Base-by-base conservation (phyloP, 2,113 vertebrate genomes). In the Mesocricetus auratus region DNA sequence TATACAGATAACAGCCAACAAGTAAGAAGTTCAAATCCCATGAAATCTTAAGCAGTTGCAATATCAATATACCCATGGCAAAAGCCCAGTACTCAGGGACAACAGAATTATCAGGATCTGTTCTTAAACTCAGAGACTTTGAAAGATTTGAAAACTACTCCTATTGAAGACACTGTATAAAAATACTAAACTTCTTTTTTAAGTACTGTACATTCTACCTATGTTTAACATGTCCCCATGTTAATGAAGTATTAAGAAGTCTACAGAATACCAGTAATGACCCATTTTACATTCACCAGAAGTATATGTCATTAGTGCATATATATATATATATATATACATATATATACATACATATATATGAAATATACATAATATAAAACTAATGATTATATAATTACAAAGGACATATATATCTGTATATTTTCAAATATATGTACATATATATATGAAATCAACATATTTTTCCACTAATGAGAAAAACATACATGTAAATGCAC, bases 81-180 rank as follows among this genome's bases (percentile, higher is more conserved):
- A 92, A 91, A 47, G 26, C 58, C 77, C 33, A 95, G 5, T 66
- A 77, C 12, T 71, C 77, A 90, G 53, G 4, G 69, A 93, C 12
- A 96, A 56, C 21, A 79, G 42, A 91, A 86, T 29, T 58, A 4
- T 66, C 5, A 36, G 77, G 83, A 68, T 0, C 91, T 3, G 8
- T 45, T 86, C 45, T 60, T 58, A 95, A 88, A n/a, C 24, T 60
- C 94, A 45, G 64, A 90, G 11, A 50, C 69, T 73, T 86, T 66
- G 88, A 69, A 94, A 97, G 36, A 81, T 45, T 81, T 93, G 79
- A 89, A 10, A 71, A 71, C 69, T 92, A 86, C 45, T 86, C 39
- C 24, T 77, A 39, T 66, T 68, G 91, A 95, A 90, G 77, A 73
- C 7, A 86, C 4, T 75, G 13, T 15, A 85, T 7, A 82, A 4